Evolutionary conservation across 2,797 vertebrate species (phyloP).

Genomic region (Sphaeramia orbicularis): DNA sequence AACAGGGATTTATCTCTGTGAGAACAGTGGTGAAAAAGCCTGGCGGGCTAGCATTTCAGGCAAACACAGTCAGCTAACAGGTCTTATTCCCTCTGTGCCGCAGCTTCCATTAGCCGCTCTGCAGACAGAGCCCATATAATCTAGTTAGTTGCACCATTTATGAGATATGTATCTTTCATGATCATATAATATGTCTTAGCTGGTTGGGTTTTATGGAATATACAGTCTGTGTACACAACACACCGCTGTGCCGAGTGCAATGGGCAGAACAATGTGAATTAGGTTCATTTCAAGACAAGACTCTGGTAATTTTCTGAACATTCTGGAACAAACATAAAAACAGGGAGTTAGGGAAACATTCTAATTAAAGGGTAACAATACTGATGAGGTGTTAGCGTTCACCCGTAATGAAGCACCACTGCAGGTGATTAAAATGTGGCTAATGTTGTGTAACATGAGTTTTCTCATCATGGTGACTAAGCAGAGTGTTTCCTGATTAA

Average conservation of each 20-base stretch:
- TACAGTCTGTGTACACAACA: constrained; percentile 39
- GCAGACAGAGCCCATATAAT: constrained; percentile 74
- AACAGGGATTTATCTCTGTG: constrained; percentile 84
- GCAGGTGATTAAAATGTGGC: constrained; percentile 54
- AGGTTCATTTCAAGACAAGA: constrained; percentile 1
- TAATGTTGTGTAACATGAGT: constrained; percentile 50
- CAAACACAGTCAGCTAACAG: constrained; percentile 72
- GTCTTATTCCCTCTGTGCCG: constrained; percentile 67
- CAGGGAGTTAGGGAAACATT: constrained; percentile 5
- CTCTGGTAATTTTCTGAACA: too few species aligned
- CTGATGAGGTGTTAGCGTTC: constrained; percentile 34
- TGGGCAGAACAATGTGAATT: background rate
- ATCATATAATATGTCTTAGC: constrained; percentile 67
- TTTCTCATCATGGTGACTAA: constrained; percentile 6
- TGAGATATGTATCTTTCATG: constrained; percentile 78
- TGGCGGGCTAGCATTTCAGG: constrained; percentile 76
- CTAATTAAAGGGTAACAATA: constrained; percentile 29
- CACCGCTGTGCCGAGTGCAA: constrained; percentile 19
- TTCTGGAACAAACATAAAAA: constrained; percentile 4
- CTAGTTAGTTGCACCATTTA: constrained; percentile 79
- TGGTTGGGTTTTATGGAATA: constrained; percentile 30
- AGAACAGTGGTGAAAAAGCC: constrained; percentile 76
- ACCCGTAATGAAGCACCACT: constrained; percentile 19
- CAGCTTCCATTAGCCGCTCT: constrained; percentile 77
- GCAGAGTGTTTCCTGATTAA: constrained; percentile 10